These are phyloP conservation scores for Halichondria panicea DNA, from an alignment of 37 sponge, comb jelly and placozoan genomes.

Conservation along the genomic window DNA sequence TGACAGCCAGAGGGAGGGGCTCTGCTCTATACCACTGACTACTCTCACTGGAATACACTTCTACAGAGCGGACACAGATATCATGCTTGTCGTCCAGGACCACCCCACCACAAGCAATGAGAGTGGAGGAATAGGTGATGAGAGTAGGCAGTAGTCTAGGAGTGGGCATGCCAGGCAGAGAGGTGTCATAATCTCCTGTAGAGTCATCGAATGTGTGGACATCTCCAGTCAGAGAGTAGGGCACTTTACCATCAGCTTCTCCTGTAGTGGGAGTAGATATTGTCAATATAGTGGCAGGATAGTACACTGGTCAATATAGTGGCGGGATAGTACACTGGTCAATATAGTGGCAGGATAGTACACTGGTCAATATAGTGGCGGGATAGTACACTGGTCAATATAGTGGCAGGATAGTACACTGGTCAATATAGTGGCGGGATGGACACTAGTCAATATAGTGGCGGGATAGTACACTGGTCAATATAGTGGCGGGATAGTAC, in stretches of 20 bases:
- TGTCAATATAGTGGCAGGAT: too few species aligned
- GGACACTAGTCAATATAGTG: too few species aligned
- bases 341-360: too few species aligned
- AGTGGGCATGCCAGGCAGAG: conserved; percentile 42
- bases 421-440: too few species aligned
- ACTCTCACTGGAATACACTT: conserved; percentile 17
- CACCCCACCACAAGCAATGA: conserved; percentile 38
- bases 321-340: too few species aligned
- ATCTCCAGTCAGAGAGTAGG: conserved; percentile 27
- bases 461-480: too few species aligned
- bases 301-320: too few species aligned
- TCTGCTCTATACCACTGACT: conserved; percentile 48
- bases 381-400: too few species aligned
- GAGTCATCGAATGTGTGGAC: conserved; percentile 14
- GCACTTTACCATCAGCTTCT: conserved; percentile 2
- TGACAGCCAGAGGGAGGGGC: conserved; percentile 49
- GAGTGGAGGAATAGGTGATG: conserved; percentile 21
- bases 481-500: too few species aligned
- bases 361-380: too few species aligned
- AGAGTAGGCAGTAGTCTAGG: conserved; percentile 43
- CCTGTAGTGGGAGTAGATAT: too few species aligned
- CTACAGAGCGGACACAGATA: conserved; percentile 31
- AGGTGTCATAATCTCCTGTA: conserved; percentile 6
- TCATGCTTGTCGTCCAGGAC: conserved; percentile 37
- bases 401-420: too few species aligned